A percentile compares a stretch with the other conserved stretches of the same genome.
These are phyloP conservation scores for Hipparchia sbordonii DNA, from an alignment of 2,888 invertebrate species.

Conservation along the genomic window DNA sequence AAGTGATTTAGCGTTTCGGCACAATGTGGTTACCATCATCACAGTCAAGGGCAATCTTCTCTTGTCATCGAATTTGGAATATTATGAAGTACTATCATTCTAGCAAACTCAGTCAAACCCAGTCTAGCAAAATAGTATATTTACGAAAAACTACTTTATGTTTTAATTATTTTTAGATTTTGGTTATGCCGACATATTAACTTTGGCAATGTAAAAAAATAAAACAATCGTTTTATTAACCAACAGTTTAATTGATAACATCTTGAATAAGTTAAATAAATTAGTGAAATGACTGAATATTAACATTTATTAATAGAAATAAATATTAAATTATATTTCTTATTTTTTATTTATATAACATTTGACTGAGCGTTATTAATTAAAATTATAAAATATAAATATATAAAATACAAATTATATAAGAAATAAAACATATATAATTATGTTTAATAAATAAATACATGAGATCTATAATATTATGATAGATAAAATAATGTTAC, in stretches of 20 bases:
- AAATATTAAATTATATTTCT: slow-evolving; percentile 47
- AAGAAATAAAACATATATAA: not conserved
- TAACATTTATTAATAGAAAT: slow-evolving; percentile 46
- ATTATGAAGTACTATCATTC: too few relatives aligned
- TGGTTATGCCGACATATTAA: not conserved
- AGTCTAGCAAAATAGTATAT: too few relatives aligned
- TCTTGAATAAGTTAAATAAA: slow-evolving; percentile 59
- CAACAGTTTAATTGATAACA: slow-evolving; percentile 71
- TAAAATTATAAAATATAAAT: slow-evolving; percentile 15
- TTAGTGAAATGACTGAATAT: slow-evolving; percentile 51
- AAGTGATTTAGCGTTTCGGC: not conserved
- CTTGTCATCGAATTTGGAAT: too few relatives aligned
- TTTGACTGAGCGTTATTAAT: slow-evolving; percentile 42
- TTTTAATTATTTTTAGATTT: not conserved
- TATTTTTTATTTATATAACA: slow-evolving; percentile 60
- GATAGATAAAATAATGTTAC: slow-evolving; percentile 41
- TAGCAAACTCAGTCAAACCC: too few relatives aligned
- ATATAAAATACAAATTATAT: slow-evolving; percentile 27
- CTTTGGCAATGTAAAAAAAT: not conserved
- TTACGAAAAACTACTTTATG: not conserved
- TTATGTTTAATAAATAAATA: slow-evolving; percentile 37
- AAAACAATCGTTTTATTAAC: slow-evolving; percentile 53
- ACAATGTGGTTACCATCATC: too few relatives aligned
- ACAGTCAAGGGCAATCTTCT: too few relatives aligned
- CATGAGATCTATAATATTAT: slow-evolving; percentile 57